Conservation (phyloP, 1,140 invertebrate species). For the Neodiprion virginianus region DNA sequence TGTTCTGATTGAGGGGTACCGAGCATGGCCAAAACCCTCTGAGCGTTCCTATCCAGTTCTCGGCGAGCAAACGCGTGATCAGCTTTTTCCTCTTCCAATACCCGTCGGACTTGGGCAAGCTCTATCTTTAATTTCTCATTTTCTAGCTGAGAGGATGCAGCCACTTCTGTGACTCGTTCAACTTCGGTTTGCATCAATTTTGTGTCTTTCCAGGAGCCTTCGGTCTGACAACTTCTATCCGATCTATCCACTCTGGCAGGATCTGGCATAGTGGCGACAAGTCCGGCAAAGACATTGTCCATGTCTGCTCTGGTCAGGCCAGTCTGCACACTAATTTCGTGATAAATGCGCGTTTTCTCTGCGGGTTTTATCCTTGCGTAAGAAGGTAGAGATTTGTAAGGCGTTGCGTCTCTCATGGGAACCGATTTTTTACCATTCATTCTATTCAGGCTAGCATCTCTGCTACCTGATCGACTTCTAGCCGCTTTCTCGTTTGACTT, state of each 20-base stretch:
- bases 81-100: constrained; percentile 68
- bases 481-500: constrained; percentile 61
- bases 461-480: constrained; percentile 49
- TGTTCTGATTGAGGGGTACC: constrained; percentile 58
- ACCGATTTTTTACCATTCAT: constrained; percentile 42
- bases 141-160: constrained; percentile 35
- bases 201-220: constrained; percentile 68
- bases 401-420: constrained; percentile 52
- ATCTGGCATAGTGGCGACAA: constrained; percentile 55
- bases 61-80: constrained; percentile 75
- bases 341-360: constrained; percentile 75
- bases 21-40: constrained; percentile 74
- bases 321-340: constrained; percentile 78
- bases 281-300: constrained; percentile 71
- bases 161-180: constrained; percentile 48
- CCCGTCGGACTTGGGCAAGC: constrained; percentile 44
- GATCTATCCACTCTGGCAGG: constrained; percentile 56
- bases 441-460: constrained; percentile 44
- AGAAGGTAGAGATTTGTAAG: constrained; percentile 63
- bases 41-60: constrained; percentile 75
- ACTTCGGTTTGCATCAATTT: constrained; percentile 67
- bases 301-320: constrained; percentile 74
- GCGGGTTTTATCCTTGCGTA: constrained; percentile 59
- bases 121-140: constrained; percentile 55
- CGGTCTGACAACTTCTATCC: constrained; percentile 72